Conservation (phyloP, 1,140 invertebrate genomes). For the Druon quercuslanigerum region DNA sequence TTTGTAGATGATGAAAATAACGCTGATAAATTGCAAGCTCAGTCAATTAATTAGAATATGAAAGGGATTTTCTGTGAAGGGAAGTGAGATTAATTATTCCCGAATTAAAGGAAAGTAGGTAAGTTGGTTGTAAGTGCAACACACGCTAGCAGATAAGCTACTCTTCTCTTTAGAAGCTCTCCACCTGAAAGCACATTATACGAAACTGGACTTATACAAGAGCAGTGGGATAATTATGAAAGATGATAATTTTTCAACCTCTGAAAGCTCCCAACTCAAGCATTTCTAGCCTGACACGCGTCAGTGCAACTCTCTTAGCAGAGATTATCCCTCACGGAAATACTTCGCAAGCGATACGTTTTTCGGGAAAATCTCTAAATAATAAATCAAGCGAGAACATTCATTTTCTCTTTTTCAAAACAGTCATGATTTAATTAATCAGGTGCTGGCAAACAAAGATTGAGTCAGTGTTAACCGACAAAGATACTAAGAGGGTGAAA, state of each 20-base stretch:
- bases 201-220: not conserved
- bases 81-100: constrained; percentile 19
- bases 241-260: constrained; percentile 55
- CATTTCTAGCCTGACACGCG: constrained; percentile 37
- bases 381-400: not conserved
- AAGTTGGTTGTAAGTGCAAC: not conserved
- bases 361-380: constrained; percentile 33
- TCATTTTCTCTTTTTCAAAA: too few relatives aligned
- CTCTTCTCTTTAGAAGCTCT: too few relatives aligned
- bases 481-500: too few relatives aligned
- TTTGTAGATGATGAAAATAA: too few relatives aligned
- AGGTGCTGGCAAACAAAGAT: too few relatives aligned
- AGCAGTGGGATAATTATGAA: constrained; percentile 54
- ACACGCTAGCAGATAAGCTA: not conserved
- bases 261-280: not conserved
- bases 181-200: not conserved
- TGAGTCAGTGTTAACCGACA: too few relatives aligned
- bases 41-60: not conserved
- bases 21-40: too few relatives aligned
- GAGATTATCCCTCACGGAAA: constrained; percentile 42
- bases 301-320: constrained; percentile 44
- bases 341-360: constrained; percentile 37
- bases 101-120: not conserved
- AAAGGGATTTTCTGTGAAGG: not conserved
- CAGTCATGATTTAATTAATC: too few relatives aligned